Percentiles rank a stretch among this genome's conserved stretches.
These are phyloP conservation scores for Sesamia nonagrioides DNA, from an alignment of 1,140 invertebrate genomes.

Conservation along the genomic window DNA sequence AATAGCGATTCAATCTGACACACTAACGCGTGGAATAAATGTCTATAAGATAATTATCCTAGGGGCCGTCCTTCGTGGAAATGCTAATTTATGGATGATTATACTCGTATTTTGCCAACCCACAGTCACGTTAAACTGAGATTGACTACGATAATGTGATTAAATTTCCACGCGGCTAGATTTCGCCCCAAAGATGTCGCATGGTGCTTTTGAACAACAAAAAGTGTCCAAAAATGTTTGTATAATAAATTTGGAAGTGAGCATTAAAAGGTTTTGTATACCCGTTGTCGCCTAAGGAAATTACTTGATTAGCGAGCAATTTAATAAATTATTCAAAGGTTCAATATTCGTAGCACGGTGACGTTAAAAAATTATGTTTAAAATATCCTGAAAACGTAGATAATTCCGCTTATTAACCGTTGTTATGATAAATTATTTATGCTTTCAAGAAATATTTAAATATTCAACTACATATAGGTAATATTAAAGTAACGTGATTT, in stretches of 20 bases:
- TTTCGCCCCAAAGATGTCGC: not conserved
- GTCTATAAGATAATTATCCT: slow-evolving; percentile 23
- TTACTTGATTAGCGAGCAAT: not conserved
- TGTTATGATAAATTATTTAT: slow-evolving; percentile 7
- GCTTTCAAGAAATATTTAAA: not conserved
- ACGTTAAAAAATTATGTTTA: slow-evolving; percentile 15
- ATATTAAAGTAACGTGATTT: not conserved
- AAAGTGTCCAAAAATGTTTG: no score
- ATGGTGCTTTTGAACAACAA: no score
- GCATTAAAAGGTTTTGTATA: not conserved
- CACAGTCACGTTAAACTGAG: not conserved
- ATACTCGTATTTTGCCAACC: slow-evolving; percentile 19
- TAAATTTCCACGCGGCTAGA: not conserved
- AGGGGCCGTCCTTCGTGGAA: not conserved
- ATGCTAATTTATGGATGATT: slow-evolving; percentile 9
- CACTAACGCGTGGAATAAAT: slow-evolving; percentile 8
- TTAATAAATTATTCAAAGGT: slow-evolving; percentile 22
- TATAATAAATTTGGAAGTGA: no score
- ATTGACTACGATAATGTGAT: not conserved
- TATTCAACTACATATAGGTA: not conserved
- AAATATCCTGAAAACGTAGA: slow-evolving; percentile 31
- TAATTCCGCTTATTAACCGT: slow-evolving; percentile 1
- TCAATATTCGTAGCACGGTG: slow-evolving; percentile 1
- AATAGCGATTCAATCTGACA: not conserved
- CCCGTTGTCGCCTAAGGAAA: not conserved